phyloP scores from a whole-genome alignment of 2,797 vertebrate species.

The Platyrinchus mystaceus region DNA sequence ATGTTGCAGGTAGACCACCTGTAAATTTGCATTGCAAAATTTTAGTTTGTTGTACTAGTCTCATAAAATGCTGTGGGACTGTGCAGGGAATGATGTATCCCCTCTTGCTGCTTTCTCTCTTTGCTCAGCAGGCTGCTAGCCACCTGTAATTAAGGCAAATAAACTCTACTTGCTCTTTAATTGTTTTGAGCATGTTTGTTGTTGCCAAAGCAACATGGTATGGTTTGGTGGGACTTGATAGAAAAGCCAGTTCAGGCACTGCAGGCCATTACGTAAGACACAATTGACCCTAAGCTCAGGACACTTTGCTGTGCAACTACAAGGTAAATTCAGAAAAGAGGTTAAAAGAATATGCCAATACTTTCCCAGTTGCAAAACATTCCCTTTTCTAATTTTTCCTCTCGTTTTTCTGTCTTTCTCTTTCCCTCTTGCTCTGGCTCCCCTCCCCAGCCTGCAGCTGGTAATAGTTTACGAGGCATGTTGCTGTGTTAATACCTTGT shows the following conservation, averaged over 20 bases:
- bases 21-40: background rate
- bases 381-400: background rate
- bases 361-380: background rate
- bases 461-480: constrained; percentile 72
- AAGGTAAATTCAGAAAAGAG: background rate
- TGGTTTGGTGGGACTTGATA: background rate
- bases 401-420: background rate
- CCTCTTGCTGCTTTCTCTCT: background rate
- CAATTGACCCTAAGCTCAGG: background rate
- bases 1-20: background rate
- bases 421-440: too few species aligned
- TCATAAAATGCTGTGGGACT: background rate
- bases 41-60: background rate
- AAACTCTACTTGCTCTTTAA: background rate
- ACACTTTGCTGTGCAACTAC: background rate
- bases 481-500: constrained; percentile 81
- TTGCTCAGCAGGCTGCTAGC: background rate
- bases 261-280: background rate
- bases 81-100: background rate
- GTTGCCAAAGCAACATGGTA: background rate
- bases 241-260: background rate
- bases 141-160: background rate
- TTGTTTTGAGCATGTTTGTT: background rate
- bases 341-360: background rate
- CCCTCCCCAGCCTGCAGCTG: constrained; percentile 68